These are phyloP conservation scores for Drosophila teissieri DNA, from an alignment of 1,140 invertebrate genomes.

Conservation along the genomic window DNA sequence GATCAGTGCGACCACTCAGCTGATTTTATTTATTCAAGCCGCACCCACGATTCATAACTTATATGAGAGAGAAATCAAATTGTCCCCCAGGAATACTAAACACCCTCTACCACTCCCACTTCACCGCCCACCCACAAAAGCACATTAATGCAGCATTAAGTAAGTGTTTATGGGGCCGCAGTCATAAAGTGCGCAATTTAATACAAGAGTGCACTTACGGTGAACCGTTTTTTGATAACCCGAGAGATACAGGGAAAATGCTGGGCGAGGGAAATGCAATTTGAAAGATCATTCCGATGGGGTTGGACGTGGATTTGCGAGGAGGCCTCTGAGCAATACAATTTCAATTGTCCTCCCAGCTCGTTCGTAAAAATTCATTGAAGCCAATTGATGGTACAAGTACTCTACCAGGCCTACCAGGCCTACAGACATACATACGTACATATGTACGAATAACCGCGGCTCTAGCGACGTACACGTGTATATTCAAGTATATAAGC, in stretches of 20 bases:
- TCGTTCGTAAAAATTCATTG: slow-evolving; percentile 64
- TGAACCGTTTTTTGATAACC: slow-evolving; percentile 20
- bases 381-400: slow-evolving; percentile 70
- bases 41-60: slow-evolving; percentile 10
- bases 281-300: slow-evolving; percentile 21
- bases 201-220: slow-evolving; percentile 31
- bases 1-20: slow-evolving; percentile 2
- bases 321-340: slow-evolving; percentile 37
- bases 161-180: slow-evolving; percentile 27
- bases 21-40: slow-evolving; percentile 21
- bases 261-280: slow-evolving; percentile 20
- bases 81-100: slow-evolving; percentile 22
- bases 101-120: slow-evolving; percentile 11
- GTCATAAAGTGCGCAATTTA: slow-evolving; percentile 41
- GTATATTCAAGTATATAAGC: slow-evolving; percentile 18
- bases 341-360: slow-evolving; percentile 56
- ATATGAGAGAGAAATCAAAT: background rate
- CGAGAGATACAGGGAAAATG: slow-evolving; percentile 7
- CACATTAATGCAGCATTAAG: slow-evolving; percentile 23
- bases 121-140: background rate
- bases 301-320: slow-evolving; percentile 11
- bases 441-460: background rate
- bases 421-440: slow-evolving; percentile 1
- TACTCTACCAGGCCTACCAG: slow-evolving; percentile 37
- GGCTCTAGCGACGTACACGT: background rate